phyloP scores from a whole-genome alignment of 2,888 invertebrate genomes.

The Glyphotaelius pellucidus region DNA sequence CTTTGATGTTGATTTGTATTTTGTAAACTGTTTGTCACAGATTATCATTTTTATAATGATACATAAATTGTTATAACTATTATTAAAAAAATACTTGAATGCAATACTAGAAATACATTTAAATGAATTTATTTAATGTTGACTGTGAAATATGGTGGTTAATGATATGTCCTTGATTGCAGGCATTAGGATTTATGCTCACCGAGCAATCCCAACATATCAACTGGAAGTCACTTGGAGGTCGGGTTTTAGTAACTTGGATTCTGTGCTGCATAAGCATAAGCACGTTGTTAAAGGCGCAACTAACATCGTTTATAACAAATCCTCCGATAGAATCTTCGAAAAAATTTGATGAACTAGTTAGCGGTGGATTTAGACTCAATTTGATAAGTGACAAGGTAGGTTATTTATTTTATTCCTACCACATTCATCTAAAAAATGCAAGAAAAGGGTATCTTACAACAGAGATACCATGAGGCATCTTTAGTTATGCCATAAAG shows the following conservation, averaged over 20 bases:
- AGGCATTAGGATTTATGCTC: conserved; percentile 30
- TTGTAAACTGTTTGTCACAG: no score
- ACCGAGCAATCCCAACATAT: conserved; percentile 2
- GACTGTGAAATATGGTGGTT: background rate
- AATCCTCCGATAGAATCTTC: conserved; percentile 26
- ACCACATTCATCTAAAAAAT: no score
- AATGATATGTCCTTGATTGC: background rate
- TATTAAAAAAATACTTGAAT: no score
- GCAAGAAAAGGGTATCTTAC: background rate
- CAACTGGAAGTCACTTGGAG: background rate
- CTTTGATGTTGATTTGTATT: no score
- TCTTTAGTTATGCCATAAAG: background rate
- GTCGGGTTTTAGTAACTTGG: conserved; percentile 27
- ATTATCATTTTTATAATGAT: no score
- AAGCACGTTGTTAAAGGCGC: conserved; percentile 39
- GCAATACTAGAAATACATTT: background rate
- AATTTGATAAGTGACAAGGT: conserved; percentile 4
- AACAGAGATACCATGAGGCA: background rate
- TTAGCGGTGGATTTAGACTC: background rate
- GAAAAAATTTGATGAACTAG: conserved; percentile 17
- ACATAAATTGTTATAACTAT: no score
- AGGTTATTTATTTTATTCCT: background rate
- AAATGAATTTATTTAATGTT: background rate
- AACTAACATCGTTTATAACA: conserved; percentile 46
- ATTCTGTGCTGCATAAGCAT: conserved; percentile 40